These are phyloP conservation scores for Patagioenas fasciata DNA, from an alignment of 2,113 vertebrate genomes.

Conservation along the genomic window DNA sequence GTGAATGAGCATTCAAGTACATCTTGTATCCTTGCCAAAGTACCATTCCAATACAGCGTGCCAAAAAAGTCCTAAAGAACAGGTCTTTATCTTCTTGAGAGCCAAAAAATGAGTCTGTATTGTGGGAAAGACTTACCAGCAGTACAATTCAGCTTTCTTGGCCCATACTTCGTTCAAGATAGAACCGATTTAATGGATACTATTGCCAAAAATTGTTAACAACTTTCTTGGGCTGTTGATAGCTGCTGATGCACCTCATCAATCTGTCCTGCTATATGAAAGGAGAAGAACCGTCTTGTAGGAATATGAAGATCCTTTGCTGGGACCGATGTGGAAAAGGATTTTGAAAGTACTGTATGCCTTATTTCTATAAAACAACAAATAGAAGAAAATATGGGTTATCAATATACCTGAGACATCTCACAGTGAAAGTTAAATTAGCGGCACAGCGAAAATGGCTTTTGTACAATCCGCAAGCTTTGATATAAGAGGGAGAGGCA, in stretches of 20 bases:
- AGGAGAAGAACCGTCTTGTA: background rate
- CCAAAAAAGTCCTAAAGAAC: background rate
- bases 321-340: background rate
- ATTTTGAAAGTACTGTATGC: background rate
- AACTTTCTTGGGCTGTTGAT: constrained; percentile 9
- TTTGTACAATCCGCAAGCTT: background rate
- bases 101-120: background rate
- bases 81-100: background rate
- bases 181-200: background rate
- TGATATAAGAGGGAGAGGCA: background rate
- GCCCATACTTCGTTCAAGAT: background rate
- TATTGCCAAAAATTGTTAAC: constrained; percentile 17
- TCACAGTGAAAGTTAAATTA: background rate
- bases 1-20: background rate
- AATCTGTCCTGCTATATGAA: background rate
- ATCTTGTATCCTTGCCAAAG: constrained; percentile 6
- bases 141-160: background rate
- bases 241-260: constrained; percentile 20
- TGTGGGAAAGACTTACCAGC: background rate
- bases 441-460: background rate
- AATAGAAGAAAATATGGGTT: background rate
- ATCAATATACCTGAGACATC: background rate
- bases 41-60: background rate
- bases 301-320: background rate
- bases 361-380: background rate